Percentiles rank a stretch among this genome's conserved stretches.
phyloP scores from a whole-genome alignment of 1,140 invertebrate genomes.

The Aphelinus atriplicis region DNA sequence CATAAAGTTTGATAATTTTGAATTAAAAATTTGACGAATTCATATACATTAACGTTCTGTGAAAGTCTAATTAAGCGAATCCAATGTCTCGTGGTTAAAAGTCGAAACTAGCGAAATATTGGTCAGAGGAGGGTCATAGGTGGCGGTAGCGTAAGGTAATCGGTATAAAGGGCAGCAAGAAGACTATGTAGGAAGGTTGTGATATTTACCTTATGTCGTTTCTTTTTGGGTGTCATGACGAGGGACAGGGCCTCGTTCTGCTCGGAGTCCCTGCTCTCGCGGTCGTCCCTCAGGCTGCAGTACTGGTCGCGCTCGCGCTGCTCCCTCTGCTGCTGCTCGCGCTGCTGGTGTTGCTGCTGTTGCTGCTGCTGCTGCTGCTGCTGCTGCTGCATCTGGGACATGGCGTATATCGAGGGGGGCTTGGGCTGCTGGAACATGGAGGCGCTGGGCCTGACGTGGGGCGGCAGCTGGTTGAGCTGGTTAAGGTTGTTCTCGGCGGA shows the following conservation, averaged over 20 bases:
- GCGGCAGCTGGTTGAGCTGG: slow-evolving; percentile 74
- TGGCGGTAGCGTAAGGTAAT: background rate
- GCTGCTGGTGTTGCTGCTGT: slow-evolving; percentile 67
- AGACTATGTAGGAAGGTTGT: background rate
- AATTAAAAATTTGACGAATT: too few relatives aligned
- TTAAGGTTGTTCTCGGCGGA: slow-evolving; percentile 70
- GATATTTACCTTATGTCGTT: slow-evolving; percentile 84
- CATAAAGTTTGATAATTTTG: too few relatives aligned
- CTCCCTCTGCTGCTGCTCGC: slow-evolving; percentile 62
- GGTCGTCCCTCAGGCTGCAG: slow-evolving; percentile 71
- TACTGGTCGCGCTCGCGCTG: slow-evolving; percentile 74
- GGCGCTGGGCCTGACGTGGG: slow-evolving; percentile 73
- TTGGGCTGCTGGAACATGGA: slow-evolving; percentile 85
- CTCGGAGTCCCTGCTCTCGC: slow-evolving; percentile 77
- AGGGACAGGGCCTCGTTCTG: slow-evolving; percentile 94
- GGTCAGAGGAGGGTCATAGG: too few relatives aligned
- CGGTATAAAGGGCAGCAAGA: background rate
- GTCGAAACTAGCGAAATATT: too few relatives aligned
- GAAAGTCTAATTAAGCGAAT: too few relatives aligned
- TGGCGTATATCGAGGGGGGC: slow-evolving; percentile 67
- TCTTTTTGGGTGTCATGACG: slow-evolving; percentile 94
- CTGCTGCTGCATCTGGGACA: slow-evolving; percentile 72
- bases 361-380: slow-evolving; percentile 62
- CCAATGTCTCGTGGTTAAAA: too few relatives aligned
- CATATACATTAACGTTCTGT: too few relatives aligned